These are phyloP conservation scores for Ooceraea biroi DNA, from an alignment of 1,140 invertebrate genomes.

Conservation along the genomic window DNA sequence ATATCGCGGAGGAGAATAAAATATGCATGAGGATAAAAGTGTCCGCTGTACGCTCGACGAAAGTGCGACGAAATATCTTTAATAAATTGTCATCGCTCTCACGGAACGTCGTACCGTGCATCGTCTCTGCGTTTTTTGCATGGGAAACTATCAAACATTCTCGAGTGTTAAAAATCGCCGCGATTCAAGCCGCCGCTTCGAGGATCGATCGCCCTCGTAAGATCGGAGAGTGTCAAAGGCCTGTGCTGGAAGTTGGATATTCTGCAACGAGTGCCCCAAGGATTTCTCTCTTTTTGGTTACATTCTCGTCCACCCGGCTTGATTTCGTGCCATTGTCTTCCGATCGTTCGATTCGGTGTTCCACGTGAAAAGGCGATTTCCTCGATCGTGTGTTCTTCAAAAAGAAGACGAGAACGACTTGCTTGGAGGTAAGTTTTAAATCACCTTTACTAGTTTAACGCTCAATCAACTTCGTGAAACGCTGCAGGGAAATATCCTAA, in stretches of 20 bases:
- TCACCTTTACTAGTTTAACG: constrained; percentile 23
- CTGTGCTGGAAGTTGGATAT: constrained; percentile 49
- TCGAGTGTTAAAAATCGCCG: constrained; percentile 43
- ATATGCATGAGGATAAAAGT: constrained; percentile 49
- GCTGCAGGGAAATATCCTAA: background rate
- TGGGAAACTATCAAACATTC: constrained; percentile 5
- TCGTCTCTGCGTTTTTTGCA: constrained; percentile 1
- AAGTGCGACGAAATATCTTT: constrained; percentile 7
- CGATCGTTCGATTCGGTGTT: constrained; percentile 35
- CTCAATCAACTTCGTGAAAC: background rate
- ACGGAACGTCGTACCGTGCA: background rate
- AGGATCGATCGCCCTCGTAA: constrained; percentile 40
- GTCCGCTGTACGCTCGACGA: background rate
- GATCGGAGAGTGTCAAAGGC: constrained; percentile 51
- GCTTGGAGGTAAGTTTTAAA: constrained; percentile 53
- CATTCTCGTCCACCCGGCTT: constrained; percentile 27
- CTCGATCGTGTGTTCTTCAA: background rate
- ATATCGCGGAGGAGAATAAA: constrained; percentile 29
- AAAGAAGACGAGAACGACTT: constrained; percentile 41
- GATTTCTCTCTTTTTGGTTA: constrained; percentile 21
- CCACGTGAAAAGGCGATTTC: constrained; percentile 56
- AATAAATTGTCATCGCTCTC: constrained; percentile 31
- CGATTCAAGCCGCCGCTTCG: constrained; percentile 6
- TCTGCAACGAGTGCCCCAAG: constrained; percentile 34
- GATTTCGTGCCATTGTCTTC: constrained; percentile 62